These are phyloP conservation scores for Lepidurus apus DNA, from an alignment of 1,140 invertebrate species.

Conservation along the genomic window DNA sequence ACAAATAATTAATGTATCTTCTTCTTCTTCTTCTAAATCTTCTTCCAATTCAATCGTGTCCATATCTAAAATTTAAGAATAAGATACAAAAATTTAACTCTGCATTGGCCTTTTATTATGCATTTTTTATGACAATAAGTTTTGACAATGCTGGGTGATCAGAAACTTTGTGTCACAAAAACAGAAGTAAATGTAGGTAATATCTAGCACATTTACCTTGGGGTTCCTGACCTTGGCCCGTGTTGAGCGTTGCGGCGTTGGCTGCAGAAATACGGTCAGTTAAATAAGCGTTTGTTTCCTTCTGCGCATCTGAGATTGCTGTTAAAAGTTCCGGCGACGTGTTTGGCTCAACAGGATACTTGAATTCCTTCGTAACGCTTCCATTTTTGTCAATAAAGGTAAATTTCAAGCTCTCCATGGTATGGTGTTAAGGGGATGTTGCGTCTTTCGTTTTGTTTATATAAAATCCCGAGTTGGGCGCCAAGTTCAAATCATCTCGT, in stretches of 20 bases:
- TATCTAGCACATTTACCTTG: constrained; percentile 42
- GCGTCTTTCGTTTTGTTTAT: neutral
- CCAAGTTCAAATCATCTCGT: neutral
- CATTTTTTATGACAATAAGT: too few relatives aligned
- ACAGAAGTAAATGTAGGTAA: neutral
- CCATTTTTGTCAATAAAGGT: neutral
- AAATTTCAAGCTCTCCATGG: constrained; percentile 1
- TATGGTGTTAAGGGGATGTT: neutral
- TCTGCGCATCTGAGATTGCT: neutral
- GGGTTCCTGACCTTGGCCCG: constrained; percentile 23
- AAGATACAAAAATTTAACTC: neutral
- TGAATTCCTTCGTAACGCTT: neutral
- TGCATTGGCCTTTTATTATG: too few relatives aligned
- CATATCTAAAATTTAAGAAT: neutral
- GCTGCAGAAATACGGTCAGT: neutral
- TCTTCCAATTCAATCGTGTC: neutral
- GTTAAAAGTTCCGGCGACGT: neutral
- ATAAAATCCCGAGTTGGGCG: neutral
- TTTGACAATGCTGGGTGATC: too few relatives aligned
- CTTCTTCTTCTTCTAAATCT: neutral
- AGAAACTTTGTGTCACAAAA: neutral
- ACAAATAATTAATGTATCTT: neutral
- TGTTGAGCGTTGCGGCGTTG: neutral
- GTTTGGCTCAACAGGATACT: neutral
- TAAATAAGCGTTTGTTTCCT: neutral